Evolutionary conservation across 2,113 vertebrate species (phyloP).

Genomic region (Peromyscus polionotus): DNA sequence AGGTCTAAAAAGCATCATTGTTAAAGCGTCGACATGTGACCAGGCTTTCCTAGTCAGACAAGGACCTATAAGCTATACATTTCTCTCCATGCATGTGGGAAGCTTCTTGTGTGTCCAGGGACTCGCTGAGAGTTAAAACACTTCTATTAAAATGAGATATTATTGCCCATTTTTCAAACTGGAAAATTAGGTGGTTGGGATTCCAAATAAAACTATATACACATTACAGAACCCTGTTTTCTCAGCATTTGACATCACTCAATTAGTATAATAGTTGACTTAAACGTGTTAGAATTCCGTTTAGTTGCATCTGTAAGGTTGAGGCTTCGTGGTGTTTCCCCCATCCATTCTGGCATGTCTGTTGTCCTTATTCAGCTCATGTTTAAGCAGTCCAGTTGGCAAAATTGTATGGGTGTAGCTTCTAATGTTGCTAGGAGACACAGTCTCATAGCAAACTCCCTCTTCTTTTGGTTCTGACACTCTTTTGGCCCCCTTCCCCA

Average conservation of each 20-base stretch:
- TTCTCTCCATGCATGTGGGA: background rate
- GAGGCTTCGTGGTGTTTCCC: background rate
- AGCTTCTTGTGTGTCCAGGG: background rate
- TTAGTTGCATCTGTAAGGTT: background rate
- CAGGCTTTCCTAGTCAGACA: background rate
- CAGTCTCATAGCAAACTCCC: background rate
- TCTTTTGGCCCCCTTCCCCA: background rate
- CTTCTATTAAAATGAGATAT: slow-evolving; percentile 22
- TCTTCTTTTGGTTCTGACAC: background rate
- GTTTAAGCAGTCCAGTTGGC: background rate
- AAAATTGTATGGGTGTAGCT: background rate
- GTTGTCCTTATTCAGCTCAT: background rate
- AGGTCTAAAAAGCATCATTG: background rate
- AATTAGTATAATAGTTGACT: background rate
- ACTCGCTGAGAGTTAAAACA: background rate
- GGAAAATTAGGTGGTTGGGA: background rate
- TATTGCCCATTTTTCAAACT: background rate
- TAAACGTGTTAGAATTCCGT: slow-evolving; percentile 19
- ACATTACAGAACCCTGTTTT: slow-evolving; percentile 1
- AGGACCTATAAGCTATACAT: background rate
- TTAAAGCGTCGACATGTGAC: background rate
- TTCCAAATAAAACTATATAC: background rate
- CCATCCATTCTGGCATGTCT: background rate
- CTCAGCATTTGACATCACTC: background rate
- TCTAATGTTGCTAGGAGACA: background rate